phyloP scores from a whole-genome alignment of 1,140 invertebrate genomes.

The Hormaphis cornu region DNA sequence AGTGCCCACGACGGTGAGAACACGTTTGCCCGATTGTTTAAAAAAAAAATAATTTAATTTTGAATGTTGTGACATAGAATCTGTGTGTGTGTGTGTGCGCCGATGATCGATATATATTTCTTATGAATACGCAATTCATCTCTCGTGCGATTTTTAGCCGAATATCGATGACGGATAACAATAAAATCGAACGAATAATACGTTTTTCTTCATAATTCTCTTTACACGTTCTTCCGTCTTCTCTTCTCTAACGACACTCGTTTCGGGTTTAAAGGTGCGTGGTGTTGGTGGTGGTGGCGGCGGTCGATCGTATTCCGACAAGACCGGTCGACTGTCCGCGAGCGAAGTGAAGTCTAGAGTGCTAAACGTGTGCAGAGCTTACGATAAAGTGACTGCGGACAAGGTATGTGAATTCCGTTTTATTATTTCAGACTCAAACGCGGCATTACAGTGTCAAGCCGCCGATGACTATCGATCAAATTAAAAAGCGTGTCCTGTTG shows the following conservation, averaged over 20 bases:
- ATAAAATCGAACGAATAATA: too few relatives aligned
- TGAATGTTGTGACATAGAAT: too few relatives aligned
- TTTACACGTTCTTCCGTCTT: too few relatives aligned
- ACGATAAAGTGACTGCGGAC: constrained; percentile 66
- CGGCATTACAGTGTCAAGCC: constrained; percentile 59
- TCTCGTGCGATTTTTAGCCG: too few relatives aligned
- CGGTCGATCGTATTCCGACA: background rate
- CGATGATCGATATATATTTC: too few relatives aligned
- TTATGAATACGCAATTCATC: too few relatives aligned
- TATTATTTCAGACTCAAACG: constrained; percentile 54
- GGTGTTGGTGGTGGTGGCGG: too few relatives aligned
- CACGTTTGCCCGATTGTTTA: background rate
- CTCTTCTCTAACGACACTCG: constrained; percentile 4
- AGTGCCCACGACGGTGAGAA: constrained; percentile 2
- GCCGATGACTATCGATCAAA: constrained; percentile 63
- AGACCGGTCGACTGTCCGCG: background rate
- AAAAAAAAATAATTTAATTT: too few relatives aligned
- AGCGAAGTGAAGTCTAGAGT: constrained; percentile 60
- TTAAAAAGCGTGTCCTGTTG: constrained; percentile 78
- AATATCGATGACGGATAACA: too few relatives aligned
- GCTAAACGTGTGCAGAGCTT: constrained; percentile 63
- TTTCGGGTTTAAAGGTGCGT: background rate
- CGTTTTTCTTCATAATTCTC: too few relatives aligned
- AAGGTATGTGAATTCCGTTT: constrained; percentile 54
- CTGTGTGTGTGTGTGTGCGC: too few relatives aligned